Evolutionary conservation across 2,113 vertebrate genomes (phyloP), one percentile per base, ranked within the genome.

Genomic region (Petaurus breviceps): DNA sequence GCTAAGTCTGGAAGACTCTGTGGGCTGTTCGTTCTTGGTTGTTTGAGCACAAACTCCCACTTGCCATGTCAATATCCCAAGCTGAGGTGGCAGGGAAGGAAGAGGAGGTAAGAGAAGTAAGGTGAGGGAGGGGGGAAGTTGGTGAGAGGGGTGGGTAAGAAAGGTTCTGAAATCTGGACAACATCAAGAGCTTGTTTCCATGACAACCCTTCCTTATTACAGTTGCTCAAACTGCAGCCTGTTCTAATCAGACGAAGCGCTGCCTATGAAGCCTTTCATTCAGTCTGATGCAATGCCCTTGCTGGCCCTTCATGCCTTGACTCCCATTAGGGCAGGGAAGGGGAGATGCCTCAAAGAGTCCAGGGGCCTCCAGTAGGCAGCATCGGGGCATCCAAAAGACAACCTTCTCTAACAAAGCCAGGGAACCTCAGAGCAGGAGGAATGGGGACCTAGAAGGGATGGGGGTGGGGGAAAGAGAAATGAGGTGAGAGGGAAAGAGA

Each of bases 171-270:
- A 98, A 98, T 98, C 98, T 98, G 98, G 98, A 98, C 98, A 98
- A 98, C 98, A 98, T 98, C 98, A 98, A 98, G 98, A 98, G 98
- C 96, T 91, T 96, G 98, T 99, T 98, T 98, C 98, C 98, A 98
- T 98, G 98, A 98, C 98, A 98, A 99, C 98, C 11, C 52, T 97
- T 97, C 95, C 0, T 98, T 98, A 97, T 95, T 98, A 91, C 97
- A 89, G 98, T 98, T 98, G 98, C 98, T 98, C 97, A 93, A 93
- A 96, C 96, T 23, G 90, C 94, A 98, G 98, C 97, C 97, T 95
- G 97, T 96, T 98, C 97, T 97, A 97, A 98, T 98, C 98, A 98
- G 97, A 24, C 90, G 94, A 96, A 96, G 96, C 77, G 31, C 97
- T 93, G 93, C 95, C 94, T 95, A 94, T 94, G 96, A 95, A 97